phyloP scores from a whole-genome alignment of 2,888 invertebrate genomes.

The Zeuzera pyrina region DNA sequence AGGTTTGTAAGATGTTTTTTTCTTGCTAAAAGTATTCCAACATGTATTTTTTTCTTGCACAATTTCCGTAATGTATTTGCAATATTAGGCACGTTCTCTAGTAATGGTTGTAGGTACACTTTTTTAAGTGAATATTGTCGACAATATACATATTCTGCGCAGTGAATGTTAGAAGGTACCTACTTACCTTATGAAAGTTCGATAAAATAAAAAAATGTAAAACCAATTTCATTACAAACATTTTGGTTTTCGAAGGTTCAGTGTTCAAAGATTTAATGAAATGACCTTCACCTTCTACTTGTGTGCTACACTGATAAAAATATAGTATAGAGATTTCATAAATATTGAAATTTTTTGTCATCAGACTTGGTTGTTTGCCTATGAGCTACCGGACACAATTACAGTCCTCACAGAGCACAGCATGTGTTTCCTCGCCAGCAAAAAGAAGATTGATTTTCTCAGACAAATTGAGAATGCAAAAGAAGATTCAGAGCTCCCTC shows the following conservation, averaged over 20 bases:
- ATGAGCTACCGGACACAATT: constrained; percentile 96
- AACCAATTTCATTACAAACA: too few relatives aligned
- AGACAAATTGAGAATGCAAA: constrained; percentile 89
- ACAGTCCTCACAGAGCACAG: constrained; percentile 90
- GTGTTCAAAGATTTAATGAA: too few relatives aligned
- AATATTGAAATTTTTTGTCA: constrained; percentile 10
- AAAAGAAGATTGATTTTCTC: constrained; percentile 98
- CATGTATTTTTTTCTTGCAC: constrained; percentile 19
- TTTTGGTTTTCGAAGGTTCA: too few relatives aligned
- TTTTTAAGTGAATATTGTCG: too few relatives aligned
- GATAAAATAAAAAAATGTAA: too few relatives aligned
- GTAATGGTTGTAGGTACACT: too few relatives aligned
- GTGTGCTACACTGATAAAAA: background rate
- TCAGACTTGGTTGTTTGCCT: constrained; percentile 96
- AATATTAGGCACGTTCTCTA: too few relatives aligned
- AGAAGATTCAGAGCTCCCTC: constrained; percentile 85
- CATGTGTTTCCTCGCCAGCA: constrained; percentile 94
- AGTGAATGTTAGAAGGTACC: too few relatives aligned
- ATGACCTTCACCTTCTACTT: too few relatives aligned
- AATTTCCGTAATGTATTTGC: constrained; percentile 19
- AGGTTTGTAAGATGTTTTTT: constrained; percentile 73
- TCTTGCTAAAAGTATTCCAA: background rate
- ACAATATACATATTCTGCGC: too few relatives aligned
- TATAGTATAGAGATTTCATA: constrained; percentile 3
- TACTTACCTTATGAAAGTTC: too few relatives aligned